phyloP scores from a whole-genome alignment of 2,113 vertebrate genomes.

The Cettia cetti region DNA sequence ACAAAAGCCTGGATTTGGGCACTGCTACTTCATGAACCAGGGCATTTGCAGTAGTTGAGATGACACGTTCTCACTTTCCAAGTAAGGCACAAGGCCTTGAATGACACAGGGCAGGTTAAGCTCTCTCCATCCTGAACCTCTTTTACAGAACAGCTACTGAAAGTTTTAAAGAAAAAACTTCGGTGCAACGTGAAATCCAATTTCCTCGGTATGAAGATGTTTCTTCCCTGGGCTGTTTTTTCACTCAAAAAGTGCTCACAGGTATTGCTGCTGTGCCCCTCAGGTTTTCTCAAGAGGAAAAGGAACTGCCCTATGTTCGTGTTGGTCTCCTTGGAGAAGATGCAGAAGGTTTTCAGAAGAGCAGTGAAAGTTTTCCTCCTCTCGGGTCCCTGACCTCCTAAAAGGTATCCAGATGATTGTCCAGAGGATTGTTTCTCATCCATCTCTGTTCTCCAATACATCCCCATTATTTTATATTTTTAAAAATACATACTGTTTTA shows the following conservation, averaged over 20 bases:
- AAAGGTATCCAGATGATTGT: neutral
- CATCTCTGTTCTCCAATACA: neutral
- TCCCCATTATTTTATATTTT: neutral
- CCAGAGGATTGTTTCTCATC: neutral
- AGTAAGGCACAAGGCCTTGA: neutral
- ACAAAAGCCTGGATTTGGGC: neutral
- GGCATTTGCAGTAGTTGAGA: neutral
- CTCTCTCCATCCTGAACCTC: neutral
- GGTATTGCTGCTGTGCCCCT: neutral
- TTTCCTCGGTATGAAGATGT: neutral
- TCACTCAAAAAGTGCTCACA: neutral
- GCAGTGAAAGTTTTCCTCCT: neutral
- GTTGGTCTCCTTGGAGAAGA: neutral
- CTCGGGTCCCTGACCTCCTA: neutral
- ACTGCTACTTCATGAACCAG: neutral
- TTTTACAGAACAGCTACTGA: neutral
- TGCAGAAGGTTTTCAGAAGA: neutral
- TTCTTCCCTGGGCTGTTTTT: neutral
- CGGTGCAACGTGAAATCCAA: neutral
- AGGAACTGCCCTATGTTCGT: accelerated
- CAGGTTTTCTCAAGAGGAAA: neutral
- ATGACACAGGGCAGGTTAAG: neutral
- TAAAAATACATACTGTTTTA: neutral
- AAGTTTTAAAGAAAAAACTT: neutral
- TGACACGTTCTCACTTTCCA: no score